phyloP scores from a whole-genome alignment of 2,888 invertebrate genomes.

The Hirudinaria manillensis region DNA sequence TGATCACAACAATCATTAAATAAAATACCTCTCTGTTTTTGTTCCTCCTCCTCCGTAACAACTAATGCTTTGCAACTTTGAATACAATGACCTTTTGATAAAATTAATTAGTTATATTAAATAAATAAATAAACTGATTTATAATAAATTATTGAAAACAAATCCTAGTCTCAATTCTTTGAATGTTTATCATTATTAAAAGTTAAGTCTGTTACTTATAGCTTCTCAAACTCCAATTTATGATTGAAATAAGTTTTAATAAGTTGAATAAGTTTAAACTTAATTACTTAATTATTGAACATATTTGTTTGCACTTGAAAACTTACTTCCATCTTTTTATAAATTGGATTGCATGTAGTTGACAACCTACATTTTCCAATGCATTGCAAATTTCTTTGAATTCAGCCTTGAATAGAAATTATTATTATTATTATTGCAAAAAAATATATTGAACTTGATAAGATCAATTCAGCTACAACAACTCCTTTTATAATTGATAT shows the following conservation, averaged over 20 bases:
- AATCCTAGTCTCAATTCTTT: background rate
- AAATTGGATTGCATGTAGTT: slow-evolving; percentile 76
- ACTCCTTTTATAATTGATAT: background rate
- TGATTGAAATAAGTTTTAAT: too few species aligned
- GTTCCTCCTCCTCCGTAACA: slow-evolving; percentile 75
- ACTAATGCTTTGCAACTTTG: slow-evolving; percentile 67
- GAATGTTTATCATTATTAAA: background rate
- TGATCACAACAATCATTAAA: background rate
- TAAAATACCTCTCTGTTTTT: slow-evolving; percentile 67
- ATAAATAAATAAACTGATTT: background rate
- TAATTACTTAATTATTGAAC: background rate
- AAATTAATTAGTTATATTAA: background rate
- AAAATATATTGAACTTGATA: background rate
- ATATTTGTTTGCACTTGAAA: too few species aligned
- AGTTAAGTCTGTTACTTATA: too few species aligned
- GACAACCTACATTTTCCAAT: slow-evolving; percentile 73
- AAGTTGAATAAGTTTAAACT: background rate
- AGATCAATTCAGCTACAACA: background rate
- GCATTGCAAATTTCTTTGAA: slow-evolving; percentile 76
- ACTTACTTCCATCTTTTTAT: slow-evolving; percentile 82
- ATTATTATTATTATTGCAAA: slow-evolving; percentile 15
- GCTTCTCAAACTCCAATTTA: background rate
- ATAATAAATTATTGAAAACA: background rate
- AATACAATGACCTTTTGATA: slow-evolving; percentile 55
- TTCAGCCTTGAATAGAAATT: slow-evolving; percentile 60